These are phyloP conservation scores for Phoeniculus purpureus DNA, from an alignment of 2,797 vertebrate species.

Conservation along the genomic window DNA sequence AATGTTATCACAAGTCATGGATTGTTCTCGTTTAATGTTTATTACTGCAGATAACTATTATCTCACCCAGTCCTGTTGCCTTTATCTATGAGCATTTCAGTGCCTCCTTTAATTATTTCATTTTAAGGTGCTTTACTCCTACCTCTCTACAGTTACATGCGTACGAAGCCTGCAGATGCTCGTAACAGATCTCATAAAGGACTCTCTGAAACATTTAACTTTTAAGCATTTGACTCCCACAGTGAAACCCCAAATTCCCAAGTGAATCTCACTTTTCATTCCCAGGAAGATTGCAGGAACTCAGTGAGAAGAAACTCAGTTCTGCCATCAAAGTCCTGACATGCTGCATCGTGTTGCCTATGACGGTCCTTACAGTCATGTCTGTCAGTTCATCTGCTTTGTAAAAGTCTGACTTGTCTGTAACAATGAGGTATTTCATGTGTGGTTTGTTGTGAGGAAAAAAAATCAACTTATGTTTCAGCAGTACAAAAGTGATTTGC, in stretches of 20 bases:
- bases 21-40: slow-evolving; percentile 70
- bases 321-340: background rate
- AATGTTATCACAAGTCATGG: slow-evolving; percentile 67
- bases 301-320: background rate
- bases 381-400: background rate
- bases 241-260: background rate
- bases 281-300: background rate
- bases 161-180: background rate
- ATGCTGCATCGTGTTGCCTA: background rate
- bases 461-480: background rate
- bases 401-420: background rate
- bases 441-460: background rate
- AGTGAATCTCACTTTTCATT: background rate
- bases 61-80: slow-evolving; percentile 49
- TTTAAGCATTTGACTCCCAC: background rate
- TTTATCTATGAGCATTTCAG: slow-evolving; percentile 59
- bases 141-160: background rate
- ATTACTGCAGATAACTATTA: slow-evolving; percentile 71
- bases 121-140: slow-evolving; percentile 31
- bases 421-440: background rate
- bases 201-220: background rate
- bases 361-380: background rate
- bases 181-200: background rate
- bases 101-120: slow-evolving; percentile 70
- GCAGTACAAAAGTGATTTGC: background rate